Percentiles rank a stretch among this genome's conserved stretches.
Evolutionary conservation across 2,113 vertebrate genomes (phyloP).

Genomic region (Notothenia rossii): DNA sequence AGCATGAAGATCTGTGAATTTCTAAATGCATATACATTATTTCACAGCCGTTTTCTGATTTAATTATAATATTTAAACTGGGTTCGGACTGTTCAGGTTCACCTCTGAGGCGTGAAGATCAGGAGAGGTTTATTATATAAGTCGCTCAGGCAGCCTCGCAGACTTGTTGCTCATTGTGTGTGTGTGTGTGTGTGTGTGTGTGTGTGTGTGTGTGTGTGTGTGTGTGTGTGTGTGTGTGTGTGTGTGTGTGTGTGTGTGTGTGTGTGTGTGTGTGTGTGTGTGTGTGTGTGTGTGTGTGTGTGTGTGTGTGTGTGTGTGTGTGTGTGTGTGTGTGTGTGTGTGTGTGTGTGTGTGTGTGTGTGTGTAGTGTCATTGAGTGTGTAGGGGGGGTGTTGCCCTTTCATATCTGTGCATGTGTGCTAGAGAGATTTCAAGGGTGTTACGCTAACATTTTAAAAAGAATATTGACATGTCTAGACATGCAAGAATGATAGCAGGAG

Average conservation of each 20-base stretch:
- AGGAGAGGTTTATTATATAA: slow-evolving; percentile 14
- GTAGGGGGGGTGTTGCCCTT: slow-evolving; percentile 13
- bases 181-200: slow-evolving; percentile 44
- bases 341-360: slow-evolving; percentile 21
- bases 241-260: too few relatives aligned
- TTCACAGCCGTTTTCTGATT: slow-evolving; percentile 15
- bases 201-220: background rate
- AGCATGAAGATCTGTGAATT: background rate
- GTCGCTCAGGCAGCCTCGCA: slow-evolving; percentile 34
- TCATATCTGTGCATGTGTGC: slow-evolving; percentile 2
- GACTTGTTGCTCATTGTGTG: slow-evolving; percentile 49
- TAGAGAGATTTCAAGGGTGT: slow-evolving; percentile 51
- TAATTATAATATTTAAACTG: background rate
- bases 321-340: too few relatives aligned
- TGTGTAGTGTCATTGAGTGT: slow-evolving; percentile 20
- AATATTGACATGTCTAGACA: slow-evolving; percentile 74
- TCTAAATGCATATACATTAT: background rate
- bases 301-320: too few relatives aligned
- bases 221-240: too few relatives aligned
- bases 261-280: too few relatives aligned
- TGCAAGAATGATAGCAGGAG: slow-evolving; percentile 45
- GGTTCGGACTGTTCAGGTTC: background rate
- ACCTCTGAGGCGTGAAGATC: slow-evolving; percentile 33
- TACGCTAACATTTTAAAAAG: slow-evolving; percentile 58
- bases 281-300: too few relatives aligned